Percentiles rank a stretch among this genome's conserved stretches.
Evolutionary conservation across 2,113 vertebrate genomes (phyloP).

Genomic region (Pluvialis apricaria): DNA sequence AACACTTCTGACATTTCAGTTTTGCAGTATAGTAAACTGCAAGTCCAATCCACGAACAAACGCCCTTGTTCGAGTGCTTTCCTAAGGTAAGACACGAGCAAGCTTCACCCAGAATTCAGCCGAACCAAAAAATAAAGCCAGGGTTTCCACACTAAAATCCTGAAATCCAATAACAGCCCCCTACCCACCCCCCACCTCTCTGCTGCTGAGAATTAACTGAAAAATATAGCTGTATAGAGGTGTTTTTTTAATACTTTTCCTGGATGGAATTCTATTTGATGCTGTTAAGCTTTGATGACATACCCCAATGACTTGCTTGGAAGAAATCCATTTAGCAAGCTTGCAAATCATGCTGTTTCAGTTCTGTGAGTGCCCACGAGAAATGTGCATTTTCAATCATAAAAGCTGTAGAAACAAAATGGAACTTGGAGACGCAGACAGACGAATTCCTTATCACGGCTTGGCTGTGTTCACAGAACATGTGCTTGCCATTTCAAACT

Average conservation of each 20-base stretch:
- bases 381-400: slow-evolving; percentile 57
- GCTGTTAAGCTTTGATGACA: slow-evolving; percentile 62
- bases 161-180: not conserved
- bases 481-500: slow-evolving; percentile 53
- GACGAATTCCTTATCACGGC: slow-evolving; percentile 53
- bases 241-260: slow-evolving; percentile 32
- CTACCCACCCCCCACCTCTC: not conserved
- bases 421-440: slow-evolving; percentile 44
- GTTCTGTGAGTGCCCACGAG: slow-evolving; percentile 41
- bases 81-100: not conserved
- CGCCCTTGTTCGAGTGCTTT: not conserved
- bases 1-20: not conserved
- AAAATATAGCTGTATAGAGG: slow-evolving; percentile 16
- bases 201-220: slow-evolving; percentile 20
- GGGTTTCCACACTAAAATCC: not conserved
- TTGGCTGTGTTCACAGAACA: slow-evolving; percentile 49
- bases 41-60: not conserved
- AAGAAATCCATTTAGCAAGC: slow-evolving; percentile 62
- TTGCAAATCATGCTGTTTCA: slow-evolving; percentile 59
- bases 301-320: slow-evolving; percentile 61
- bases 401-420: slow-evolving; percentile 60
- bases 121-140: not conserved
- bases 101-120: not conserved
- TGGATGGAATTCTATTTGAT: slow-evolving; percentile 61
- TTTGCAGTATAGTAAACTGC: not conserved